Conservation (phyloP, 2,888 invertebrate genomes). For the Scaptomyza reducta region DNA sequence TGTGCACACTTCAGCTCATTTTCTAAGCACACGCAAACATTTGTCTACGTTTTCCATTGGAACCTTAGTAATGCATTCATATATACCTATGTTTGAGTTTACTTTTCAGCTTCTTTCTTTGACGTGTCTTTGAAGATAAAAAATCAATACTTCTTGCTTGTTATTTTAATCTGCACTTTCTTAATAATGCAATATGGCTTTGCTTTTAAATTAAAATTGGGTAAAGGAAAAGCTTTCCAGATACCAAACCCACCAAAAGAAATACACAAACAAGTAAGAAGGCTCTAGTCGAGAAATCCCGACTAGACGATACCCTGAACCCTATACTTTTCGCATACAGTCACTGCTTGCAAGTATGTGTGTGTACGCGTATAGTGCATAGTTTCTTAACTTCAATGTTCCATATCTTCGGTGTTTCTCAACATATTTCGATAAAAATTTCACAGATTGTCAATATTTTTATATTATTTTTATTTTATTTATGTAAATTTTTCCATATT, state of each 20-base stretch:
- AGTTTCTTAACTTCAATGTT: too few species aligned
- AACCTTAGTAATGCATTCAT: conserved; percentile 37
- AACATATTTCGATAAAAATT: too few species aligned
- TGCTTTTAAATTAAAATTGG: neutral
- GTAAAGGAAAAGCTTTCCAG: neutral
- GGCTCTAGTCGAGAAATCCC: too few species aligned
- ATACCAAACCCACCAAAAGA: neutral
- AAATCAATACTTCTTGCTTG: conserved; percentile 16
- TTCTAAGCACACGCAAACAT: conserved; percentile 56
- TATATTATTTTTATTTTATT: too few species aligned
- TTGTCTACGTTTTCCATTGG: conserved; percentile 46
- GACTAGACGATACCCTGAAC: too few species aligned
- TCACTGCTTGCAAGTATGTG: too few species aligned
- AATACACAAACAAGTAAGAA: too few species aligned
- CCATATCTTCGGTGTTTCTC: too few species aligned
- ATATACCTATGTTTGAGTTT: conserved; percentile 37
- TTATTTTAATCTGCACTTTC: conserved; percentile 39
- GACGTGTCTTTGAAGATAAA: conserved; percentile 1
- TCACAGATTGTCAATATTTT: too few species aligned
- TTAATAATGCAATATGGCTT: neutral
- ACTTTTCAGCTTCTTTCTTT: conserved; percentile 32
- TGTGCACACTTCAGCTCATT: conserved; percentile 54
- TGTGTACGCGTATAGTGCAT: too few species aligned
- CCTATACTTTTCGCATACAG: too few species aligned
- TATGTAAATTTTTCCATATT: too few species aligned